These are phyloP conservation scores for Shargacucullia verbasci DNA, from an alignment of 2,888 invertebrate genomes.

Conservation along the genomic window DNA sequence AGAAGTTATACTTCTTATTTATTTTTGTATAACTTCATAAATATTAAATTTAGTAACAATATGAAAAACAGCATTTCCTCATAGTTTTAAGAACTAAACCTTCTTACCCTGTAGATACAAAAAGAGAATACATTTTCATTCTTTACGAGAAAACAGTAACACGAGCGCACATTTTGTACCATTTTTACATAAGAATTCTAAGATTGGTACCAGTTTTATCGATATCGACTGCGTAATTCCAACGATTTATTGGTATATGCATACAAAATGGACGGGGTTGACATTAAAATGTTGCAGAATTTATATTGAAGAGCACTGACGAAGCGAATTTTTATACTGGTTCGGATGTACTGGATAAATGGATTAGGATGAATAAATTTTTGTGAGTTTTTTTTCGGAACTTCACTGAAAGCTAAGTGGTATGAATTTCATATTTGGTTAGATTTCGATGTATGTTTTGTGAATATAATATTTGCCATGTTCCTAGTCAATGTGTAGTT, in stretches of 20 bases:
- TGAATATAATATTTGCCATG: not conserved
- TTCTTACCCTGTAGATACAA: too few species aligned
- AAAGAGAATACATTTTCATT: too few species aligned
- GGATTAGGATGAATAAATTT: conserved; percentile 23
- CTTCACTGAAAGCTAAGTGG: conserved; percentile 2
- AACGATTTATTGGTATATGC: conserved; percentile 37
- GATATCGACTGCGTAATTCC: conserved; percentile 33
- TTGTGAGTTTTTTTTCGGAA: conserved; percentile 3
- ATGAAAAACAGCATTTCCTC: too few species aligned
- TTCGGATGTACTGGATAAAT: conserved; percentile 18
- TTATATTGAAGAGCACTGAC: conserved; percentile 32
- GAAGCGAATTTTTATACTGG: conserved; percentile 25
- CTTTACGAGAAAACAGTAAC: too few species aligned
- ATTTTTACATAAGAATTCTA: too few species aligned
- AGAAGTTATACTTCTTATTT: too few species aligned
- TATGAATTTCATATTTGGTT: not conserved
- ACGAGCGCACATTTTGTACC: too few species aligned
- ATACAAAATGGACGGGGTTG: conserved; percentile 15
- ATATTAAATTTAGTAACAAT: too few species aligned
- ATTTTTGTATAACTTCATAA: too few species aligned
- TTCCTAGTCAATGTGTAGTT: too few species aligned
- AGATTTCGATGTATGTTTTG: not conserved
- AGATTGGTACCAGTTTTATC: conserved; percentile 32
- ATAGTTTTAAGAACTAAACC: too few species aligned
- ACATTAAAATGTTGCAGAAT: conserved; percentile 47